Base-by-base conservation (phyloP, 2,888 invertebrate genomes). In the Synanthedon myopaeformis region DNA sequence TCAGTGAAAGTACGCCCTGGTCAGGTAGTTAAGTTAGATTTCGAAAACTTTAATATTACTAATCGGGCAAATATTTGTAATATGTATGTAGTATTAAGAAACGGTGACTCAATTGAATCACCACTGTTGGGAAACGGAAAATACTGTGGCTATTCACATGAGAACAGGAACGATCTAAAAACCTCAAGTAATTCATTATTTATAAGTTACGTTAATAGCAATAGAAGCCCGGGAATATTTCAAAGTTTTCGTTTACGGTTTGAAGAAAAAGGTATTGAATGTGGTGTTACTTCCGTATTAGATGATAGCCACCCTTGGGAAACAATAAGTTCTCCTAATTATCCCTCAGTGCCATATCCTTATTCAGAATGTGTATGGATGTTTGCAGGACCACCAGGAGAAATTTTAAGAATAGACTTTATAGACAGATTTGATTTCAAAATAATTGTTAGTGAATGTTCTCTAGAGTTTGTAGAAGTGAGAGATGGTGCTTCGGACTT, bases 361-460 rank as follows among this genome's bases (percentile, higher is more conserved):
- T 93, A 93, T 64, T 90, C 91, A 0, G 96, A 96, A 77, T 98
- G 98, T 72, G 81, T 90, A 28, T 98, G 97, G 97, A 78, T 87
- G 28, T 90, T 96, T 57, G 84, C 89, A 42, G 94, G 91, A 0
- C 92, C 93, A 0, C 88, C 90, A 1, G 95, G 94, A 0, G 92
- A 94, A 75, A 89, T 91, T 14, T 77, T 98, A 45, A 87, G 92
- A 57, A 82, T 96, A 13, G 93, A 94, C 70, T 96, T 97, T 65
- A 69, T 91, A 3, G 92, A 91, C 0, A 83, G 90, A 63, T 96
- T 97, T 74, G 92, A 94, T 70, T 82, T 96, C 13, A 82, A 82
- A 52, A n/a, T n/a, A n/a, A 54, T 60, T 19, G 63, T 61, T 11
- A 58, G 60, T 41, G 67, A 78, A 51, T 87, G 86, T 59, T 62